phyloP scores from a whole-genome alignment of 1,140 invertebrate species.

The Danaus plexippus region DNA sequence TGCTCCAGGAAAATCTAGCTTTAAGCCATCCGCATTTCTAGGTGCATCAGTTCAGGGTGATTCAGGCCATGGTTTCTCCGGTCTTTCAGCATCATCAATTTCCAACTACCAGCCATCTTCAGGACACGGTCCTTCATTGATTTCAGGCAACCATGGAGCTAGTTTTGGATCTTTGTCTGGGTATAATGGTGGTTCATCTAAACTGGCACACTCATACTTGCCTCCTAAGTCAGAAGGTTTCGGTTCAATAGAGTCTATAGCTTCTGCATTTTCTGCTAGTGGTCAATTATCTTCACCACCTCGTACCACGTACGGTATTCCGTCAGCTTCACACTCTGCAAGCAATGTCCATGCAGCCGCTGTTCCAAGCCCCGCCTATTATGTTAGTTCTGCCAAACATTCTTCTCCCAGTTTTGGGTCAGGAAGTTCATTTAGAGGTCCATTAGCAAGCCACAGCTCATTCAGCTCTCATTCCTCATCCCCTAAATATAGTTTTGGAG shows the following conservation, averaged over 20 bases:
- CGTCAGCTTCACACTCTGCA: conserved; percentile 34
- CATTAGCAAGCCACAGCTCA: conserved; percentile 37
- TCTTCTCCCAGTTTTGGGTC: conserved; percentile 38
- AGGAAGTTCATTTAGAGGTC: conserved; percentile 40
- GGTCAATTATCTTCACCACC: conserved; percentile 44
- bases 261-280: conserved; percentile 42
- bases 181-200: conserved; percentile 39
- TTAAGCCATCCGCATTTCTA: conserved; percentile 59
- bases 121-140: conserved; percentile 35
- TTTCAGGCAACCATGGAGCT: conserved; percentile 38
- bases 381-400: conserved; percentile 40
- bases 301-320: conserved; percentile 39
- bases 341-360: conserved; percentile 40
- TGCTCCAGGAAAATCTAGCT: conserved; percentile 47
- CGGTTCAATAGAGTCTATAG: conserved; percentile 43
- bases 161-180: conserved; percentile 40
- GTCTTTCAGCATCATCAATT: conserved; percentile 44
- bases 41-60: conserved; percentile 51
- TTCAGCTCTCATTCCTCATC: conserved; percentile 44
- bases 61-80: conserved; percentile 35
- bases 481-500: conserved; percentile 56
- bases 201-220: conserved; percentile 41
- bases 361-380: conserved; percentile 47
- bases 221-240: conserved; percentile 47
- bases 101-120: conserved; percentile 30